phyloP scores from a whole-genome alignment of 2,888 invertebrate genomes.

The Drosophila emarginata region DNA sequence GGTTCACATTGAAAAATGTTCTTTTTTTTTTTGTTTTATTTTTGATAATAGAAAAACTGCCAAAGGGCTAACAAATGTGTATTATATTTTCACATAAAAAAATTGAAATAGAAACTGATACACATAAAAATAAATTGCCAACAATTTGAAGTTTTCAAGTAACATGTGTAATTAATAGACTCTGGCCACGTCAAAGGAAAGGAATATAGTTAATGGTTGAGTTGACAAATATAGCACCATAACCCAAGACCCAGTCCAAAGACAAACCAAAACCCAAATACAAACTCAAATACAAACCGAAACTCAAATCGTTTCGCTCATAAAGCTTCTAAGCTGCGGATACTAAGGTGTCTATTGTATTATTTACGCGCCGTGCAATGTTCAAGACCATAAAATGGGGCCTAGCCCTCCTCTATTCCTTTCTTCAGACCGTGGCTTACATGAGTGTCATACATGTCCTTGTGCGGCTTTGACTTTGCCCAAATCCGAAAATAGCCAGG shows the following conservation, averaged over 20 bases:
- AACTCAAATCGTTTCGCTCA: conserved; percentile 29
- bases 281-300: not conserved
- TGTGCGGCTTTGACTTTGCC: conserved; percentile 63
- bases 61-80: conserved; percentile 54
- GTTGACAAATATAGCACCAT: no score
- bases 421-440: conserved; percentile 9
- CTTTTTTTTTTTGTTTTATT: not conserved
- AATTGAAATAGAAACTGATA: conserved; percentile 36
- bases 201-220: conserved; percentile 48
- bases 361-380: conserved; percentile 54
- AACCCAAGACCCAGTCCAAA: not conserved
- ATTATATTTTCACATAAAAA: conserved; percentile 44
- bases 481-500: conserved; percentile 62
- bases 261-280: not conserved
- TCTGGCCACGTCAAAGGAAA: conserved; percentile 2
- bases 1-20: conserved; percentile 56
- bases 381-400: conserved; percentile 44
- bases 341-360: conserved; percentile 67
- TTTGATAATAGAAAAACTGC: conserved; percentile 33
- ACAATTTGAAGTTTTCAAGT: conserved; percentile 59
- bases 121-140: conserved; percentile 66
- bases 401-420: conserved; percentile 4
- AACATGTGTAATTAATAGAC: conserved; percentile 73
- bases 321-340: conserved; percentile 49
- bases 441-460: conserved; percentile 65